Conservation (phyloP, 2,888 invertebrate species). For the Mesorhabditis sp. region DNA sequence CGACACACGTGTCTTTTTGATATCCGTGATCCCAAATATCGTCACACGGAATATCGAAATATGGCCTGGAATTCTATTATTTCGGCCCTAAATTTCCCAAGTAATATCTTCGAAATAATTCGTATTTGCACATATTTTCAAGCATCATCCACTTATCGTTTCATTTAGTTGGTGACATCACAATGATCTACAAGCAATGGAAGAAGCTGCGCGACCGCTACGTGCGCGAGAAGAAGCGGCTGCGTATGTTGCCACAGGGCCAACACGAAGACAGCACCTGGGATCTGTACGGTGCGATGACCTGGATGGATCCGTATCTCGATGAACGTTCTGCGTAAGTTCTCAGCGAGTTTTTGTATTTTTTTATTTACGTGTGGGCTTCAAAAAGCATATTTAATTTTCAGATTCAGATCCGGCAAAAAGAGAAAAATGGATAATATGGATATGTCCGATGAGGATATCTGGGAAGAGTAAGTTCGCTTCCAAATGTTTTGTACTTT, state of each 20-base stretch:
- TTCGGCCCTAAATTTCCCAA: conserved; percentile 37
- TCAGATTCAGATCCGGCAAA: background rate
- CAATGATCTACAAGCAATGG: conserved; percentile 53
- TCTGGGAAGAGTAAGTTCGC: conserved; percentile 20
- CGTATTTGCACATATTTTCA: background rate
- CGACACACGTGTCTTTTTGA: conserved; percentile 43
- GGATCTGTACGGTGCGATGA: conserved; percentile 44
- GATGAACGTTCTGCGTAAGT: conserved; percentile 39
- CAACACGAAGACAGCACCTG: conserved; percentile 25
- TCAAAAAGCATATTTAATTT: background rate
- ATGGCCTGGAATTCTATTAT: conserved; percentile 45
- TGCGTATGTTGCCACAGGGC: conserved; percentile 15
- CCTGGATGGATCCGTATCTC: conserved; percentile 48
- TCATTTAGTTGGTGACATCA: conserved; percentile 29
- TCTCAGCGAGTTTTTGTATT: conserved; percentile 4
- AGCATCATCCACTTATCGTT: background rate
- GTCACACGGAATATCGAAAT: conserved; percentile 38
- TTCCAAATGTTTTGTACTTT: background rate
- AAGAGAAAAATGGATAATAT: background rate
- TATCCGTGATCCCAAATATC: conserved; percentile 43
- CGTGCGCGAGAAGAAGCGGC: conserved; percentile 46
- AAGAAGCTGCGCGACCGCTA: conserved; percentile 53
- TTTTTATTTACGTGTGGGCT: background rate
- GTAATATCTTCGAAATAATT: conserved; percentile 14
- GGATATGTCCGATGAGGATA: conserved; percentile 33